Evolutionary conservation across 2,113 vertebrate species (phyloP), one percentile per base, ranked within the genome.

Genomic region (Ceyx cyanopectus): DNA sequence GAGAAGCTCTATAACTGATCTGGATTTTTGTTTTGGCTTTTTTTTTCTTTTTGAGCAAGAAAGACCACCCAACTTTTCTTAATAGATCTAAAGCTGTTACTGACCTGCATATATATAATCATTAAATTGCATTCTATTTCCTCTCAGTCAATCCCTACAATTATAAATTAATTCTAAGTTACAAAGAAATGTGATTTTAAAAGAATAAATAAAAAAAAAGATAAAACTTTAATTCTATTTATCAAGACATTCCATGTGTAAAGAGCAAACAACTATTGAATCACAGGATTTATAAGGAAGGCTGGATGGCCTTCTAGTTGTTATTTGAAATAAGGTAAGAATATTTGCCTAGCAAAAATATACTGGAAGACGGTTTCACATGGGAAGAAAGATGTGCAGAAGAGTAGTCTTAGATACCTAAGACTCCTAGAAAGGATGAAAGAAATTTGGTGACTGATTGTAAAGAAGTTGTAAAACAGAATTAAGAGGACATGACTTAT

Each of bases 181-280:
- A 57, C 27, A 54, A 9, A 66, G 37, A 27, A 80, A 62, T 54
- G 12, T 26, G 46, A 62, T 85, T 61, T 37, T 37, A 37, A 37
- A 37, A 37, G 9, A 75, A 3, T 27, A 41, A 68, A 74, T 37
- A 69, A n/a, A 72, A 54, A 46, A 77, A 45, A 51, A n/a, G 5
- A 18, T 22, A 11, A 5, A 67, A 63, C 5, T 84, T 72, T 7
- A 63, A 61, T 86, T 89, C 34, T 29, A 19, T 57, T 68, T 68
- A 57, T 50, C 19, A 56, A 41, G 29, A 53, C 8, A 65, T 74
- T 53, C 23, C 11, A 6, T 7, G 2, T 0, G 0, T 27, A 48
- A 32, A 9, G 8, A 82, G n/a, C 7, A 32, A 90, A 53, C 7
- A 67, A 4, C 20, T 26, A 48, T 6, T 41, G 21, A 75, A 12